Evolutionary conservation across 2,888 invertebrate species (phyloP), one percentile per base, ranked within the genome.

Genomic region (Ganaspis brasiliensis): DNA sequence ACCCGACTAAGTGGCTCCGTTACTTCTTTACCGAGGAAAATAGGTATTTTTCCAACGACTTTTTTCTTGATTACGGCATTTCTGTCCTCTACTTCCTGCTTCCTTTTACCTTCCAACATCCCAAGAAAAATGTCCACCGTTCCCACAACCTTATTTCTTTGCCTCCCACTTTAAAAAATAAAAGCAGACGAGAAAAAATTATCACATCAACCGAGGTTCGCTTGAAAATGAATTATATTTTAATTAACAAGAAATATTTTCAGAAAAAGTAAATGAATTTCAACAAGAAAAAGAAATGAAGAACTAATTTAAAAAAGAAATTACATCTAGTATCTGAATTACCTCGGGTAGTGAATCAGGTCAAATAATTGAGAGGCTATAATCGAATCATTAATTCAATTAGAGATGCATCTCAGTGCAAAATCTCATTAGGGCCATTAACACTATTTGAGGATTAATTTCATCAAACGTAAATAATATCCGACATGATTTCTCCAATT

Each of bases 1-100:
- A 78, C 78, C 82, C 79, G 79, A 79, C 82, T 87, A 87, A 88
- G 88, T 87, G 87, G 83, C 83, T 81, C 79, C 83, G 85, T 85
- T 85, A 84, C 83, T 85, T 83, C 76, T 75, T 81, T 73, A 78
- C 74, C 79, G 76, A 77, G 78, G 80, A 83, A 81, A 84, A 82
- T 83, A 81, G 77, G 67, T 80, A 71, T 73, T 71, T 74, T 74
- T 77, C 19, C 57, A 55, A 67, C 74, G 67, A 76, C 77, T 78
- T 78, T 78, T 67, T 77, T 79, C 79, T 78, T 81, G 79, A 82
- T 83, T 85, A 81, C 79, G 70, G 71, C 76, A 75, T 81, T 82
- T 76, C 79, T 82, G 73, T 24, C 72, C 59, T 67, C 16, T 71
- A 71, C 77, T 82, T 80, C 56, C 75, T 37, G 57, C 21, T 67